A percentile compares a stretch with the other conserved stretches of the same genome.
Conservation (phyloP, 35 echinoderm and acorn worm species). For the Hemicentrotus pulcherrimus region DNA sequence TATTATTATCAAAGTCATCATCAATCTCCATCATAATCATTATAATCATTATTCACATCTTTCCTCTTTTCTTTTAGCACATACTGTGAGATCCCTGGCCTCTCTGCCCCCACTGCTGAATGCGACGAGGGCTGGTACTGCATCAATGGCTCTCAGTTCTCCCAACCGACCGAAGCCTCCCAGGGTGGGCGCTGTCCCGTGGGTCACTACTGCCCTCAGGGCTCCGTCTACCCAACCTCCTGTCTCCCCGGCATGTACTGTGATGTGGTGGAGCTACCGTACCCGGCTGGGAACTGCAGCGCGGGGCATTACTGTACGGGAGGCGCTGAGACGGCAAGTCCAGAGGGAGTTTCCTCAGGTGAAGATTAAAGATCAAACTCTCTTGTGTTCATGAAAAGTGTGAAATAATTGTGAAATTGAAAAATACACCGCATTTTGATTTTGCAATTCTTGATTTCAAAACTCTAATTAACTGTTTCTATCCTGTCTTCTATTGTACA, state of each 20-base stretch:
- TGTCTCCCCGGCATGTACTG: conserved; percentile 91
- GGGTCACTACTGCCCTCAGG: conserved; percentile 85
- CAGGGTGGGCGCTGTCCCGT: conserved; percentile 79
- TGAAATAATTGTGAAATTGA: too few relatives aligned
- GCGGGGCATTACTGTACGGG: conserved; percentile 81
- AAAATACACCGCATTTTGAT: too few relatives aligned
- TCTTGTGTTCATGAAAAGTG: background rate
- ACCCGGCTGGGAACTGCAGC: conserved; percentile 80
- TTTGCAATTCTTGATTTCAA: too few relatives aligned
- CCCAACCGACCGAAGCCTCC: conserved; percentile 60
- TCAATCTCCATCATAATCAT: too few relatives aligned
- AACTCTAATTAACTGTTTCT: background rate
- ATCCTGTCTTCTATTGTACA: background rate
- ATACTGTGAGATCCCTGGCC: conserved; percentile 85
- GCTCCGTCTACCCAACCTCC: conserved; percentile 62
- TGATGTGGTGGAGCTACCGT: conserved; percentile 65
- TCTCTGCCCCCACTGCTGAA: conserved; percentile 74
- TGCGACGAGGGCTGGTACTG: conserved; percentile 98
- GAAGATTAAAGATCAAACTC: background rate
- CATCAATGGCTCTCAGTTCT: conserved; percentile 85
- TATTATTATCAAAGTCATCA: too few relatives aligned
- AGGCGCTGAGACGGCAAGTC: conserved; percentile 63
- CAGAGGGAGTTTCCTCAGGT: conserved; percentile 76
- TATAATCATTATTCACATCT: too few relatives aligned
- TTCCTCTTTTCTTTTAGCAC: conserved; percentile 40